A percentile compares a stretch with the other conserved stretches of the same genome.
These are phyloP conservation scores for Eulimnadia texana DNA, from an alignment of 1,140 invertebrate genomes.

Conservation along the genomic window DNA sequence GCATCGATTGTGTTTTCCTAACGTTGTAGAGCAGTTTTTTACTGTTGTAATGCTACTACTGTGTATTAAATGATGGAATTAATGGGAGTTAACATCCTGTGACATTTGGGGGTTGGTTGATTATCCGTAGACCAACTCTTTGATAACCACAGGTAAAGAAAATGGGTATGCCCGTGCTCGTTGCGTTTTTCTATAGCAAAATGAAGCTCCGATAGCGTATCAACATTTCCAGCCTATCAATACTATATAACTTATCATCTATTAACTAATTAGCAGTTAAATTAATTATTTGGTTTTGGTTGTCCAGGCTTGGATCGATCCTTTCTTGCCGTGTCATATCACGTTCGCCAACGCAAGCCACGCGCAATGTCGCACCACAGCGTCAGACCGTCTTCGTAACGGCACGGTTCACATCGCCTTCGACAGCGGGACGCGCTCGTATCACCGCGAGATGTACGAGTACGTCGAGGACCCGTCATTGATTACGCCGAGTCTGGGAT, in stretches of 20 bases:
- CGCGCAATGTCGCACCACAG: conserved; percentile 71
- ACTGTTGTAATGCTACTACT: no score
- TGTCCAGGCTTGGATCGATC: conserved; percentile 8
- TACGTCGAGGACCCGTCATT: conserved; percentile 81
- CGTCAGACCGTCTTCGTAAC: conserved; percentile 42
- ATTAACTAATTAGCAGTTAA: no score
- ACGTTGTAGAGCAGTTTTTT: no score
- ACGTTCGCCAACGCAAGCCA: conserved; percentile 52
- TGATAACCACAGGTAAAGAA: neutral
- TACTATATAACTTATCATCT: neutral
- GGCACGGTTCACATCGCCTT: conserved; percentile 70
- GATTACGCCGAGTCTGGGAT: conserved; percentile 63
- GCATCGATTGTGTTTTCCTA: no score
- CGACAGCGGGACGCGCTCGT: conserved; percentile 63
- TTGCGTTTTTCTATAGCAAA: neutral
- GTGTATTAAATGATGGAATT: no score
- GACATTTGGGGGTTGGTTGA: neutral
- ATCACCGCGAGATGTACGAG: conserved; percentile 62
- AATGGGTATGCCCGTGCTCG: neutral
- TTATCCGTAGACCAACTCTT: neutral
- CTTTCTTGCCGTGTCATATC: neutral
- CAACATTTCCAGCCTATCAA: no score
- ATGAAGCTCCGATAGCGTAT: neutral
- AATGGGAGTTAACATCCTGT: no score
- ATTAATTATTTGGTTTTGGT: no score